Percentiles rank a stretch among this genome's conserved stretches.
Conservation (phyloP, 2,797 vertebrate genomes). For the Tangara arthus region DNA sequence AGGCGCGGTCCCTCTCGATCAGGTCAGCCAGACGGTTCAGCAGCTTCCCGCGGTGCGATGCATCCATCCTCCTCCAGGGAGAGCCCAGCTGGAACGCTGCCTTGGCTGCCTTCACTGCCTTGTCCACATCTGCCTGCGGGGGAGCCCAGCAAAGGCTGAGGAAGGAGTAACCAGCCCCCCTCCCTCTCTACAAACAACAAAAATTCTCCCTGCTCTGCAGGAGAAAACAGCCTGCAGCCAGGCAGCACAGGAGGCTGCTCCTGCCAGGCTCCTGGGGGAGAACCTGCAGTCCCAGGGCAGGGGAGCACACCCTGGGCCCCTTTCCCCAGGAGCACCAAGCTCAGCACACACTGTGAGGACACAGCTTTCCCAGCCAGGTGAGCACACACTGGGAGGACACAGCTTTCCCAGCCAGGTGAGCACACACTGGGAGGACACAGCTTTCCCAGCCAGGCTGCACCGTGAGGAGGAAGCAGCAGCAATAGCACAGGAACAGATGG, state of each 20-base stretch:
- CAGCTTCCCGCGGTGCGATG: conserved; percentile 88
- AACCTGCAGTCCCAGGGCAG: background rate
- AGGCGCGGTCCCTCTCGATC: conserved; percentile 89
- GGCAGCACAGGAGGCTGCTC: background rate
- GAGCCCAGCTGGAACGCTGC: conserved; percentile 89
- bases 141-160: background rate
- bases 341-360: background rate
- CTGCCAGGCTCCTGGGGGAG: background rate
- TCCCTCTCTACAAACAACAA: background rate
- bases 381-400: accelerated
- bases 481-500: background rate
- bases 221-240: background rate
- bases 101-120: conserved; percentile 87
- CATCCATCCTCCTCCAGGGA: conserved; percentile 92
- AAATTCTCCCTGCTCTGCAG: background rate
- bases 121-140: conserved; percentile 89
- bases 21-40: conserved; percentile 85
- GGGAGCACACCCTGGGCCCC: background rate
- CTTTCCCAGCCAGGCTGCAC: background rate
- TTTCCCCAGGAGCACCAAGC: accelerated
- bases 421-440: accelerated
- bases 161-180: background rate
- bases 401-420: background rate
- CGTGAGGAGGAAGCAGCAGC: background rate
- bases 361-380: background rate